Base-by-base conservation (phyloP, 1,140 invertebrate genomes). In the Leptinotarsa texana region DNA sequence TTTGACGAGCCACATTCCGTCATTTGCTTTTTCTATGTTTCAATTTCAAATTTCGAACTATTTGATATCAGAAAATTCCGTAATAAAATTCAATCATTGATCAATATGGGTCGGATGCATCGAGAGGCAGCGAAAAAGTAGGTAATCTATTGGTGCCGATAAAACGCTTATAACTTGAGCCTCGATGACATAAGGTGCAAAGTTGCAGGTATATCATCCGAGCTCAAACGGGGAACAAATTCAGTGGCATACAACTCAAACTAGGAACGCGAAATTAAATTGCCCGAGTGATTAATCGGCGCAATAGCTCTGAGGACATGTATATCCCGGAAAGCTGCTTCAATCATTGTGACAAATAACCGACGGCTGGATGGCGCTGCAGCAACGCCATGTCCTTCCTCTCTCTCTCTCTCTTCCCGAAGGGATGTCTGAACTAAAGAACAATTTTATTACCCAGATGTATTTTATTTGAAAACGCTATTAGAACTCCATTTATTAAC, bases 311-410 rank as follows among this genome's bases (percentile, higher is more conserved):
- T 74, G 80, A 81, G 80, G 80, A 83, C 80, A 82, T 82, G 80
- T 82, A 83, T 82, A 82, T 81, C 77, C 80, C 61, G 76, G 74
- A 77, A 78, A 82, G 80, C 82, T 79, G 78, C 78, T 81, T 83
- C 82, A 82, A 83, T 83, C 82, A 83, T 82, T 78, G 75, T 83
- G 82, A 83, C 82, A 83, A 83, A 83, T 82, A 82, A 80, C 80
- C 70, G 78, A 65, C 79, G 74, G 77, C 75, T 73, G 72, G 66
- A 73, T 66, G 74, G 68, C 63, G 63, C 71, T 72, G 69, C 73
- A 33, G 51, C 27, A 69, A 21, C 42, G 42, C 42, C 11, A 47
- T 69, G 21, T 17, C 8, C 67, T 48, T 15, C 27, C 17, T 49
- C 13, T 69, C 67, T 69, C 8, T 69, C 67, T 18, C n/a, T 69